Base-by-base conservation (phyloP, 2,797 vertebrate species). In the Emydoidea blandingii region DNA sequence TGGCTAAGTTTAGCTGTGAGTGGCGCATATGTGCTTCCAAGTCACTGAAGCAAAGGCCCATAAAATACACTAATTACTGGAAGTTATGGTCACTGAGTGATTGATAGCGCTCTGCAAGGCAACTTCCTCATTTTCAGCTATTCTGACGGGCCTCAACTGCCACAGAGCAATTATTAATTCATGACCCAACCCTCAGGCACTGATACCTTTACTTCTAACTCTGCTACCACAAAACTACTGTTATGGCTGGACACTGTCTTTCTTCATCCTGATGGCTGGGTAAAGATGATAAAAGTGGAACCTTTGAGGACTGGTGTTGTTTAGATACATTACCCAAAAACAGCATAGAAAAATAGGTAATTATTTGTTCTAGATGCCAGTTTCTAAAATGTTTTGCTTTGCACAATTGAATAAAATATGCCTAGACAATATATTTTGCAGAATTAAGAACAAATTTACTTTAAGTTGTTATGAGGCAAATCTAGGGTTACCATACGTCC, bases 11-110 rank as follows among this genome's bases (percentile, higher is more conserved):
- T 98, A 97, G 97, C 98, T 97, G 97, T 88, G 97, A 98, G 97
- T 98, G 98, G 96, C 98, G 98, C 98, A 97, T 98, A 98, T 98
- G 98, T 97, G 98, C 98, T 98, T 98, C 97, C 97, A 92, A 98
- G 98, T 96, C 98, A 98, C 98, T 98, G 98, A 98, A 98, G 98
- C 98, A 98, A 95, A 98, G 98, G 98, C 98, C 98, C 98, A 98
- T 98, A 98, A 98, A 98, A 98, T 98, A 98, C 98, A 98, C 98
- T 99, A 99, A 98, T 98, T 98, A 99, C 98, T 98, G 98, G 97
- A 98, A 98, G 98, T 98, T 98, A 98, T 98, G 98, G 98, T 99
- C 98, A 98, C 98, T 98, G 98, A 98, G 98, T 98, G 98, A 99
- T 98, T 98, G 98, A 98, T 98, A 98, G 98, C 89, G 54, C 97